These are phyloP conservation scores for Tonatia bakeri DNA, from an alignment of 2,113 vertebrate genomes.

Conservation along the genomic window DNA sequence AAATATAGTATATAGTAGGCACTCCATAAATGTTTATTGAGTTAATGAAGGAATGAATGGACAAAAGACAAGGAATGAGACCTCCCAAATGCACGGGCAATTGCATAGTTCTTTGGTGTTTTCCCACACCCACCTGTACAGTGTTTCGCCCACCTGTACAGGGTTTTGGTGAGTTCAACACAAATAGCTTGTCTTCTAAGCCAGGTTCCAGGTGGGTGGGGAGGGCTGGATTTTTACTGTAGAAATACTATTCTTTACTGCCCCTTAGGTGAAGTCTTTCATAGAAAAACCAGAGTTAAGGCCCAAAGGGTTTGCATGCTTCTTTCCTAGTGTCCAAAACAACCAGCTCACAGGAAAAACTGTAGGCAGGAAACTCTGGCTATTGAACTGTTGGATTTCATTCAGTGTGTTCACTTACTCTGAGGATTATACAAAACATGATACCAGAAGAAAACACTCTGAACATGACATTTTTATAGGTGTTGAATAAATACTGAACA, in stretches of 20 bases:
- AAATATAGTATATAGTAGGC: not conserved
- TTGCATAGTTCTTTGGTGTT: not conserved
- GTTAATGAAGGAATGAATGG: not conserved
- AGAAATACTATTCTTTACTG: not conserved
- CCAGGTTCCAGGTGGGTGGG: not conserved
- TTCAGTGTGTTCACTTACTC: not conserved
- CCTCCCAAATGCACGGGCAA: not conserved
- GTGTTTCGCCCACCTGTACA: not conserved
- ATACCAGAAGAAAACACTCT: not conserved
- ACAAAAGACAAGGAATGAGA: not conserved
- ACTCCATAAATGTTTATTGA: not conserved
- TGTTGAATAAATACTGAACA: not conserved
- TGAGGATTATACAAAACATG: not conserved
- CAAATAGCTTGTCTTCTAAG: not conserved
- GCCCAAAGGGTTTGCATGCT: not conserved
- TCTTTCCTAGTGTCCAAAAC: not conserved
- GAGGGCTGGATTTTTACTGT: not conserved
- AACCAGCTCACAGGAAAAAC: not conserved
- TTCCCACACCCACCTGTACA: not conserved
- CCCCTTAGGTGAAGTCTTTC: not conserved
- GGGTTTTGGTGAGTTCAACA: not conserved
- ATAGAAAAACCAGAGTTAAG: not conserved
- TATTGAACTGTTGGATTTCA: not conserved
- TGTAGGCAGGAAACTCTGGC: not conserved
- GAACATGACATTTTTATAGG: not conserved